Conservation (phyloP, 2,888 invertebrate species). For the Brachyptera risi region DNA sequence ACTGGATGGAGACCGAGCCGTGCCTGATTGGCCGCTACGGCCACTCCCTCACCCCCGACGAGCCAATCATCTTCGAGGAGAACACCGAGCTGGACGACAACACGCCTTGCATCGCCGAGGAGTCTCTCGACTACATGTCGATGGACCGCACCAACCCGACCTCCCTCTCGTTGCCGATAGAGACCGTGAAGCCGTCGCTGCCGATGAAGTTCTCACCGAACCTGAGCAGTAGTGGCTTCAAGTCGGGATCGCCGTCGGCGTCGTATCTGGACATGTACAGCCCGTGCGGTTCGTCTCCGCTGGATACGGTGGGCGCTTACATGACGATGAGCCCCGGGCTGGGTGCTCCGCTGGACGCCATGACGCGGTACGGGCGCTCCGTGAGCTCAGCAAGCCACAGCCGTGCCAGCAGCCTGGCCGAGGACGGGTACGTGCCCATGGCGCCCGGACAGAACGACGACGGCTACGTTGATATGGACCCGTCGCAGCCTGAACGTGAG, state of each 20-base stretch:
- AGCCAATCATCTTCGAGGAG: conserved; percentile 61
- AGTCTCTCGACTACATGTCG: conserved; percentile 35
- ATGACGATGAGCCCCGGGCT: conserved; percentile 52
- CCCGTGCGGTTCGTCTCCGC: conserved; percentile 49
- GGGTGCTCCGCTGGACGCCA: no score
- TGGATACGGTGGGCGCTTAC: conserved; percentile 43
- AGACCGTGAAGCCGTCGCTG: conserved; percentile 3
- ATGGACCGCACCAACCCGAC: conserved; percentile 29
- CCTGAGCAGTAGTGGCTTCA: conserved; percentile 37
- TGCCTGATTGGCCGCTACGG: conserved; percentile 44
- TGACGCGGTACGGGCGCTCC: conserved; percentile 24
- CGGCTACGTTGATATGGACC: conserved; percentile 62
- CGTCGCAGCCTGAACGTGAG: no score
- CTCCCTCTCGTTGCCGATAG: conserved; percentile 29
- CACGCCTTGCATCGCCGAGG: conserved; percentile 30
- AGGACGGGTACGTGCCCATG: conserved; percentile 65
- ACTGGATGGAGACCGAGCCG: conserved; percentile 40
- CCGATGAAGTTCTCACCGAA: conserved; percentile 46
- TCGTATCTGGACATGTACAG: conserved; percentile 53
- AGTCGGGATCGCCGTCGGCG: conserved; percentile 47
- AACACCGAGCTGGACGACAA: conserved; percentile 44
- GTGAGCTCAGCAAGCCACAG: conserved; percentile 54
- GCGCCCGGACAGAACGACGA: conserved; percentile 51
- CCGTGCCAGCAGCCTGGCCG: conserved; percentile 57
- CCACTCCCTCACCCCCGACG: conserved; percentile 57